Conservation (phyloP, 1,140 invertebrate genomes). For the Apis cerana region DNA sequence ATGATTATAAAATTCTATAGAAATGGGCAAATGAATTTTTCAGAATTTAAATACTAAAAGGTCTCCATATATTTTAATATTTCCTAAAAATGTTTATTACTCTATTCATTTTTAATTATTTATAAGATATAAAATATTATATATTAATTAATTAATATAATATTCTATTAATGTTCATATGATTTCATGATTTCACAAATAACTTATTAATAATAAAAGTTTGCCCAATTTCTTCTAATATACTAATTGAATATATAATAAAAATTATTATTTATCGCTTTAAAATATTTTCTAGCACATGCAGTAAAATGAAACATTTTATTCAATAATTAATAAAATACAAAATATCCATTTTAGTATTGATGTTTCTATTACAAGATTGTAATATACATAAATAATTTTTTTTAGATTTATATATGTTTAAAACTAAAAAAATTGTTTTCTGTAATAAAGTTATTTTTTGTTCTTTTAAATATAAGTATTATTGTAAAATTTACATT, state of each 20-base stretch:
- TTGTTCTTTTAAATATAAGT: constrained; percentile 49
- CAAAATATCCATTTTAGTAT: constrained; percentile 34
- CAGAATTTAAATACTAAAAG: not conserved
- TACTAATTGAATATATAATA: constrained; percentile 42
- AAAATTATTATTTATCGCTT: constrained; percentile 54
- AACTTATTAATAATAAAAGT: not conserved
- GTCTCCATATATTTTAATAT: not conserved
- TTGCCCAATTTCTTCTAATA: constrained; percentile 16
- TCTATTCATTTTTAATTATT: constrained; percentile 23
- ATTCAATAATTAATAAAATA: constrained; percentile 29
- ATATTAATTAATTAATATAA: constrained; percentile 5
- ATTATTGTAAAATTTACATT: constrained; percentile 54
- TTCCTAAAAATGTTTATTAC: constrained; percentile 31
- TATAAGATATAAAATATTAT: not conserved
- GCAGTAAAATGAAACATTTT: constrained; percentile 18
- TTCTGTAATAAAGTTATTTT: constrained; percentile 59
- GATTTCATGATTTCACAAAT: not conserved
- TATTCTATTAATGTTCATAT: not conserved
- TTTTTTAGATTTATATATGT: constrained; percentile 67
- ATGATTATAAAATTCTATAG: constrained; percentile 12
- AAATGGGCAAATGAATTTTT: constrained; percentile 21
- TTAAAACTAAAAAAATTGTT: constrained; percentile 36
- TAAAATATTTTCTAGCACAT: constrained; percentile 38
- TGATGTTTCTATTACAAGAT: constrained; percentile 40
- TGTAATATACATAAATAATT: constrained; percentile 61